A percentile compares a stretch with the other conserved stretches of the same genome.
These are phyloP conservation scores for Agrotis ipsilon DNA, from an alignment of 2,888 invertebrate genomes.

Conservation along the genomic window DNA sequence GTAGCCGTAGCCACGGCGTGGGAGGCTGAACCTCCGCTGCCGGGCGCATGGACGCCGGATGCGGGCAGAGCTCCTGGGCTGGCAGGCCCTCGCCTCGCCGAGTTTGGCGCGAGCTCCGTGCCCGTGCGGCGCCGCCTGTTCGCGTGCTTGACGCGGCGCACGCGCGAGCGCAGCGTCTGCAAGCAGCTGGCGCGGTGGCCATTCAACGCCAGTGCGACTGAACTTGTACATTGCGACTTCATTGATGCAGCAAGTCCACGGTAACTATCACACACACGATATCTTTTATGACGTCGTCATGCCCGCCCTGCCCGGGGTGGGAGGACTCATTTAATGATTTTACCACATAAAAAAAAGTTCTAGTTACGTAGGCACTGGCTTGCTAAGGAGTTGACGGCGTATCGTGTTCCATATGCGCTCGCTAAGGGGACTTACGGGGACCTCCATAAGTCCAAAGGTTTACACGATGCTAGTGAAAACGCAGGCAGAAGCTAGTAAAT, in stretches of 20 bases:
- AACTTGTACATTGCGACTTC: slow-evolving; percentile 18
- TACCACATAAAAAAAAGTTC: too few relatives aligned
- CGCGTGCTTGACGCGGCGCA: slow-evolving; percentile 4
- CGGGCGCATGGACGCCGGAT: accelerated
- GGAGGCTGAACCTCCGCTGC: neutral
- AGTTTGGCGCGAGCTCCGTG: slow-evolving; percentile 35
- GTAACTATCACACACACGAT: neutral
- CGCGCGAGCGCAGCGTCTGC: neutral
- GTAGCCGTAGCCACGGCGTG: slow-evolving; percentile 41
- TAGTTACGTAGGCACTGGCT: too few relatives aligned
- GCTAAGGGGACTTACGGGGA: too few relatives aligned
- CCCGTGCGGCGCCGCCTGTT: slow-evolving; percentile 31
- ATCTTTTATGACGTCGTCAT: too few relatives aligned
- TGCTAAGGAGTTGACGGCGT: too few relatives aligned
- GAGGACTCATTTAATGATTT: too few relatives aligned
- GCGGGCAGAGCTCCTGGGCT: neutral
- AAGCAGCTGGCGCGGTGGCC: neutral
- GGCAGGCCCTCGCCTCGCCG: slow-evolving; percentile 43
- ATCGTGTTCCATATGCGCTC: too few relatives aligned
- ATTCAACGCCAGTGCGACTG: slow-evolving; percentile 9
- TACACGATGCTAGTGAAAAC: too few relatives aligned
- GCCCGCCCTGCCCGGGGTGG: too few relatives aligned
- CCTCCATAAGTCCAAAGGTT: too few relatives aligned
- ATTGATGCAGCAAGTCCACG: neutral
- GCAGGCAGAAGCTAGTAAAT: too few relatives aligned